Percentiles rank a stretch among this genome's conserved stretches.
These are phyloP conservation scores for Melanostoma scalare DNA, from an alignment of 2,888 invertebrate species.

Conservation along the genomic window DNA sequence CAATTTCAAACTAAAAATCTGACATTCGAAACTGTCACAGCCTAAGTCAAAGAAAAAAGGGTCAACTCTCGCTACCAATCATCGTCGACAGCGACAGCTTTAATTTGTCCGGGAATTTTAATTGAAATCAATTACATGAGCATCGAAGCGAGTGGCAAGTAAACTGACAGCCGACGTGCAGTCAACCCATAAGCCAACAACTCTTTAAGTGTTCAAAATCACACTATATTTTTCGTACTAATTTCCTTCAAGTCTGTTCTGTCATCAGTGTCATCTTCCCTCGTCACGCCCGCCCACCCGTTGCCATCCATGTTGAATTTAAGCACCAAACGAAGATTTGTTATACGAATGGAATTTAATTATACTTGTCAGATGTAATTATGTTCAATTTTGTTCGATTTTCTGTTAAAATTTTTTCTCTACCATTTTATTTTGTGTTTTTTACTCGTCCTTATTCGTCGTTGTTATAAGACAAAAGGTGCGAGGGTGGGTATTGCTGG, in stretches of 20 bases:
- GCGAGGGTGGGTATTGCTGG: not conserved
- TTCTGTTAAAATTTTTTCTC: constrained; percentile 20
- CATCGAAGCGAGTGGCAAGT: constrained; percentile 43
- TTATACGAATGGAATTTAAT: constrained; percentile 63
- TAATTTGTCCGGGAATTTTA: constrained; percentile 65
- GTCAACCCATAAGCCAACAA: constrained; percentile 38
- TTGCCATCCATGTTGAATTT: constrained; percentile 2
- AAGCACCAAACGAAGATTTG: constrained; percentile 52
- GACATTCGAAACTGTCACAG: constrained; percentile 33
- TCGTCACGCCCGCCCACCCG: constrained; percentile 7
- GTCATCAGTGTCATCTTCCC: constrained; percentile 33
- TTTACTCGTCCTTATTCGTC: constrained; percentile 6
- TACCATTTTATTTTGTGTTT: constrained; percentile 12
- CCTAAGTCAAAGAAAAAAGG: constrained; percentile 2
- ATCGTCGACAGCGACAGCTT: constrained; percentile 45
- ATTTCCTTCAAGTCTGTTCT: constrained; percentile 27
- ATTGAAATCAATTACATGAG: constrained; percentile 63
- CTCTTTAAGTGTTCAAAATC: constrained; percentile 62
- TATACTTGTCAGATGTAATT: constrained; percentile 71
- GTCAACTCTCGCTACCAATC: constrained; percentile 25
- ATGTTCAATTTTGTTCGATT: constrained; percentile 70
- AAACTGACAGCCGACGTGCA: constrained; percentile 42
- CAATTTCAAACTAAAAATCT: not conserved
- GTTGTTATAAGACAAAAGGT: not conserved
- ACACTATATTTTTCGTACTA: constrained; percentile 36